phyloP scores from a whole-genome alignment of 2,888 invertebrate species.

The Apoderus coryli region DNA sequence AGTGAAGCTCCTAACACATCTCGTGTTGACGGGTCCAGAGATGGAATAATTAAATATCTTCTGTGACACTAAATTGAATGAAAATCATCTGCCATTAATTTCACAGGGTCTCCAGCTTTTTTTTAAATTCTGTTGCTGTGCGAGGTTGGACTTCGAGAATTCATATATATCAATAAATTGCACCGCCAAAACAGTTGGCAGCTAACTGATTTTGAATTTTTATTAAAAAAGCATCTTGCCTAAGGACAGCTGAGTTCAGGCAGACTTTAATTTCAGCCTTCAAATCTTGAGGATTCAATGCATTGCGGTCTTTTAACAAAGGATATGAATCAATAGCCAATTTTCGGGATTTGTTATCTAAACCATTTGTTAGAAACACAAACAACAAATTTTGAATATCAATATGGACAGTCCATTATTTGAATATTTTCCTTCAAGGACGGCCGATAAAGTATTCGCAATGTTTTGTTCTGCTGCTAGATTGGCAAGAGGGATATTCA shows the following conservation, averaged over 20 bases:
- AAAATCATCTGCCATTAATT: constrained; percentile 9
- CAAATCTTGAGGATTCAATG: constrained; percentile 8
- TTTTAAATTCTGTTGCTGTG: constrained; percentile 1
- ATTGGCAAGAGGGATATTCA: constrained; percentile 3
- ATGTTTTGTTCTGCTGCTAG: constrained; percentile 5
- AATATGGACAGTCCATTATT: constrained; percentile 8
- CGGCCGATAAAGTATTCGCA: constrained; percentile 1
- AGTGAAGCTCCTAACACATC: constrained; percentile 4
- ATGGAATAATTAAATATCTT: constrained; percentile 8
- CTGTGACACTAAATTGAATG: constrained; percentile 8
- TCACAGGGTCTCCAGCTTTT: constrained; percentile 9
- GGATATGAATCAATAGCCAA: constrained; percentile 8
- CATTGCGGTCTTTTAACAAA: constrained; percentile 6
- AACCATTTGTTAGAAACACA: constrained; percentile 9
- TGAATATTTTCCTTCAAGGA: neutral
- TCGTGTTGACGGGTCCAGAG: constrained; percentile 3
- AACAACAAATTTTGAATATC: constrained; percentile 10
- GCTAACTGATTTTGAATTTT: constrained; percentile 10
- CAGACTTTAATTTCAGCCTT: constrained; percentile 11
- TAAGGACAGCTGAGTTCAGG: constrained; percentile 4
- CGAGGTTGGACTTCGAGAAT: neutral
- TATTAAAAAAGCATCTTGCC: constrained; percentile 10
- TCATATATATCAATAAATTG: constrained; percentile 7
- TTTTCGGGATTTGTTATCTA: constrained; percentile 9
- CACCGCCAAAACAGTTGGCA: constrained; percentile 11